A percentile compares a stretch with the other conserved stretches of the same genome.
These are phyloP conservation scores for Porites australiensis DNA, from an alignment of 64 coral and sea anemone genomes.

Conservation along the genomic window DNA sequence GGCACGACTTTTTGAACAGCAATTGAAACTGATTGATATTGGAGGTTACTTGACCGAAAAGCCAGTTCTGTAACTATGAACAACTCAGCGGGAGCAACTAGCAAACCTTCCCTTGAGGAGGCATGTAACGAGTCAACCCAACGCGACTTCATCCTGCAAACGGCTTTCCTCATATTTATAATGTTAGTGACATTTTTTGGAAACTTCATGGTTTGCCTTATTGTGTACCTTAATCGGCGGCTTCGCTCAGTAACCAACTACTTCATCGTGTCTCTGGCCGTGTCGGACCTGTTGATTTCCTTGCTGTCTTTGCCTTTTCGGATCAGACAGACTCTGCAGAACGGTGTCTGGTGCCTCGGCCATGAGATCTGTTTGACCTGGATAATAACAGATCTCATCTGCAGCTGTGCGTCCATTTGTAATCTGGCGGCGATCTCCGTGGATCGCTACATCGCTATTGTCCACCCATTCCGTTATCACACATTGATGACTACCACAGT, in stretches of 20 bases:
- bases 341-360: constrained; percentile 71
- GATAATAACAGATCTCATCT: constrained; percentile 73
- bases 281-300: constrained; percentile 83
- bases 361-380: constrained; percentile 56
- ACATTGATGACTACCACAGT: constrained; percentile 71
- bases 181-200: constrained; percentile 61
- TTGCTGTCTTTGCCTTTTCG: constrained; percentile 77
- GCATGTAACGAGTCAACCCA: constrained; percentile 13
- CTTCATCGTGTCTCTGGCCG: constrained; percentile 89
- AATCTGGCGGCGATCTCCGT: constrained; percentile 92
- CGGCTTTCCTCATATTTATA: constrained; percentile 53
- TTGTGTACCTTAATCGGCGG: constrained; percentile 59
- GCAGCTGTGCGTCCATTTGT: constrained; percentile 85
- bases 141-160: constrained; percentile 41
- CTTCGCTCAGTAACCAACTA: constrained; percentile 84
- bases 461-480: constrained; percentile 76
- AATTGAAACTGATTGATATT: neutral
- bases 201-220: constrained; percentile 52
- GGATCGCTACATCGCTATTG: constrained; percentile 88
- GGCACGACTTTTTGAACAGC: no score
- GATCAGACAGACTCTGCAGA: constrained; percentile 73
- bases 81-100: neutral
- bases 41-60: neutral
- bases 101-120: neutral
- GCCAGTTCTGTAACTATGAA: neutral